A percentile compares a stretch with the other conserved stretches of the same genome.
phyloP scores from a whole-genome alignment of 1,140 invertebrate species.

The Brachionus sp. region DNA sequence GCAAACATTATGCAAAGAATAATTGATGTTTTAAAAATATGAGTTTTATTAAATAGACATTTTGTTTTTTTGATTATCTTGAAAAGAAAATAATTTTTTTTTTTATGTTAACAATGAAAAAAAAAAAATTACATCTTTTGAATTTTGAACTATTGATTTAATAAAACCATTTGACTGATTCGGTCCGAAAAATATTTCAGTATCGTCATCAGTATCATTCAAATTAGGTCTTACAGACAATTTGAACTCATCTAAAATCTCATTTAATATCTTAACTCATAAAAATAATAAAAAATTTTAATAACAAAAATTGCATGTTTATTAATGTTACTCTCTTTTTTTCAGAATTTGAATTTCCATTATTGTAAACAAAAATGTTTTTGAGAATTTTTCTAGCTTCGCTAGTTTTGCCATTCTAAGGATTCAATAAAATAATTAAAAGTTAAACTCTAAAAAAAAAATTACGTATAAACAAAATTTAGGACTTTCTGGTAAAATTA shows the following conservation, averaged over 20 bases:
- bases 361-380: background rate
- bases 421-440: conserved; percentile 63
- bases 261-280: background rate
- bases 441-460: conserved; percentile 59
- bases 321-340: background rate
- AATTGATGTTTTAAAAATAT: conserved; percentile 50
- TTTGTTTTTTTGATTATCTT: conserved; percentile 18
- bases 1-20: conserved; percentile 54
- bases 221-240: background rate
- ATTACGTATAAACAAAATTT: conserved; percentile 70
- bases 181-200: background rate
- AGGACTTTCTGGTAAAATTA: conserved; percentile 75
- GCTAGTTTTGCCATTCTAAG: background rate
- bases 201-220: conserved; percentile 8
- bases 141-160: background rate
- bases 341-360: background rate
- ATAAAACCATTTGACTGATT: background rate
- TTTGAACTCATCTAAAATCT: background rate
- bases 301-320: background rate
- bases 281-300: background rate
- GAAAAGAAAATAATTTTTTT: background rate
- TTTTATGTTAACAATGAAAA: background rate
- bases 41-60: background rate
- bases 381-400: conserved; percentile 29
- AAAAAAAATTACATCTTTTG: background rate